Conservation (phyloP, 2,888 invertebrate genomes). For the Macrophya annulata region DNA sequence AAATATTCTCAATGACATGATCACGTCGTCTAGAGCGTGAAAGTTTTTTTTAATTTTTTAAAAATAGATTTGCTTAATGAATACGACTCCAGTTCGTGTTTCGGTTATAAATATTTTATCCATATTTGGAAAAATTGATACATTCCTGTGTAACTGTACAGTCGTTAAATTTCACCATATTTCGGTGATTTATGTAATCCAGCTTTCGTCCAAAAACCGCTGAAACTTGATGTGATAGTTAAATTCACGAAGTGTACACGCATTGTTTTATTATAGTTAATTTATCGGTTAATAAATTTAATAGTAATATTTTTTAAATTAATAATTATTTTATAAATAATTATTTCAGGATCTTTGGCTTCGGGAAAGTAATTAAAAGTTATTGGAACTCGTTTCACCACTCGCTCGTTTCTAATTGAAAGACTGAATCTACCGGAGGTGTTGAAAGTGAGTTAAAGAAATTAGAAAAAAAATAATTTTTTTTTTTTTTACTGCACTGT, state of each 20-base stretch:
- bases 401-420: not conserved
- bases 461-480: not conserved
- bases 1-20: not conserved
- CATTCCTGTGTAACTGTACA: not conserved
- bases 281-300: not conserved
- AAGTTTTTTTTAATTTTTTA: constrained; percentile 16
- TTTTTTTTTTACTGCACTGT: not conserved
- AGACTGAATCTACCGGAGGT: not conserved
- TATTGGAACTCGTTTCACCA: constrained; percentile 10
- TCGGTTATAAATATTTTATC: not conserved
- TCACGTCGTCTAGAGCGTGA: not conserved
- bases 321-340: not conserved
- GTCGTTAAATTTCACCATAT: not conserved
- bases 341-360: not conserved
- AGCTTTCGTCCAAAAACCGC: not conserved
- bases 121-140: not conserved
- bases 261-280: not conserved
- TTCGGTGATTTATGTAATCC: not conserved
- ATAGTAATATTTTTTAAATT: not conserved
- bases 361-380: constrained; percentile 36
- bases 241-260: not conserved
- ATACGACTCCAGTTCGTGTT: not conserved
- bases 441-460: constrained; percentile 27
- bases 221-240: not conserved
- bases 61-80: not conserved